Percentiles rank a stretch among this genome's conserved stretches.
These are phyloP conservation scores for Acronicta psi DNA, from an alignment of 2,888 invertebrate genomes.

Conservation along the genomic window DNA sequence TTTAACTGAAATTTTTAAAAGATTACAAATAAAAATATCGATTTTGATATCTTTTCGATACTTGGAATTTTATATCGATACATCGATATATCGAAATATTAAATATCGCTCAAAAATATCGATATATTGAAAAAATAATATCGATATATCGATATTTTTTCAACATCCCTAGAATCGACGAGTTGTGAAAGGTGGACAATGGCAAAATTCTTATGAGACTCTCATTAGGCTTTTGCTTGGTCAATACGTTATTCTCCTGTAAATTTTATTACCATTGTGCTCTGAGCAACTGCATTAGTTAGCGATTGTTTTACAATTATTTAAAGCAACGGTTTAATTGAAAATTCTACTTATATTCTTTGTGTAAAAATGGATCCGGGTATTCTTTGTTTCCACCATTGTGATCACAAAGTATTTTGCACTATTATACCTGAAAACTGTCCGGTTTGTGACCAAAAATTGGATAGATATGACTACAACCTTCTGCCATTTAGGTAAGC, in stretches of 20 bases:
- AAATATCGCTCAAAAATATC: no score
- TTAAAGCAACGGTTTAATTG: conserved; percentile 67
- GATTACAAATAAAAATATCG: no score
- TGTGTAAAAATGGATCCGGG: conserved; percentile 91
- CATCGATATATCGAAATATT: no score
- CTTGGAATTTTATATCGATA: no score
- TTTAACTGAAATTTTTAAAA: no score
- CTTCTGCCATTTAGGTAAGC: conserved; percentile 93
- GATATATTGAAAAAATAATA: no score
- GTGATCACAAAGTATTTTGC: conserved; percentile 94
- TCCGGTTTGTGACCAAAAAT: conserved; percentile 92
- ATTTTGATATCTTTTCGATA: no score
- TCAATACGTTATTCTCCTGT: conserved; percentile 63
- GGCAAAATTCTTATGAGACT: conserved; percentile 61
- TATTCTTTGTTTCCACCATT: conserved; percentile 97
- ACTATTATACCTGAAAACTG: conserved; percentile 93
- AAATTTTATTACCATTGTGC: conserved; percentile 60
- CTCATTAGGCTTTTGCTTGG: conserved; percentile 72
- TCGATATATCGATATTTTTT: no score
- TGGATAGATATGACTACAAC: conserved; percentile 90
- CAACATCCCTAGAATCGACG: no score
- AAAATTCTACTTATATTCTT: conserved; percentile 62
- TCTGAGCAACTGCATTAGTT: conserved; percentile 52
- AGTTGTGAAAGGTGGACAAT: conserved; percentile 74
- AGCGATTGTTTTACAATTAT: conserved; percentile 39